Evolutionary conservation across 2,888 invertebrate species (phyloP), one percentile per base, ranked within the genome.

Genomic region (Volucella zonaria): DNA sequence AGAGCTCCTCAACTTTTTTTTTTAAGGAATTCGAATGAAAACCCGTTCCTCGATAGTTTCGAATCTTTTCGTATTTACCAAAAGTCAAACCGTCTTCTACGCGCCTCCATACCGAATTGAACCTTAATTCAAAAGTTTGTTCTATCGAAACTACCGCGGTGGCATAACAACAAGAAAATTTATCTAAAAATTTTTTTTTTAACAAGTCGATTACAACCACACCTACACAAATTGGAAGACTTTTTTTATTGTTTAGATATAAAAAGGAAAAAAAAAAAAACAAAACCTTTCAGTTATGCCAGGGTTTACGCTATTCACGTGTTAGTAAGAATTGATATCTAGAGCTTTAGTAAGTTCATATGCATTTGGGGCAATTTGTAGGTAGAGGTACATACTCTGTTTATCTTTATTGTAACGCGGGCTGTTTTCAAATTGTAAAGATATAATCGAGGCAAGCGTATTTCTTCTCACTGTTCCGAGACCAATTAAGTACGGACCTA

Each of bases 401-500:
- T 78, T 71, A 78, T 78, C 78, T 78, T 78, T 78, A 78, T 71
- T 71, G 58, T 64, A 58, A 78, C 43, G 15, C 45, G 18, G 76
- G 52, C 40, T 76, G 61, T 67, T 75, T 43, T 52, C 61, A 11
- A 76, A 76, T 61, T 68, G 76, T 76, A 76, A 76, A 76, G 76
- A 68, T 76, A 76, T 61, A 66, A 66, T 15, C 23, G 15, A 15
- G 31, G 51, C 42, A 52, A 67, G 51, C 66, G 51, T 23, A 11
- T 54, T 52, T 52, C 61, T 61, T 40, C 45, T 38, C 51, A n/a
- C 38, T 59, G 67, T 45, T 61, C 40, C 10, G n/a, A 54, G 61
- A 15, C 12, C 76, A 68, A 76, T 61, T 61, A 76, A 68, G 52
- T 52, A 61, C 15, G 45, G 52, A 52, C 15, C 15, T 31, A 23